phyloP scores from a whole-genome alignment of 2,888 invertebrate species.

The Athrips mouffetella region DNA sequence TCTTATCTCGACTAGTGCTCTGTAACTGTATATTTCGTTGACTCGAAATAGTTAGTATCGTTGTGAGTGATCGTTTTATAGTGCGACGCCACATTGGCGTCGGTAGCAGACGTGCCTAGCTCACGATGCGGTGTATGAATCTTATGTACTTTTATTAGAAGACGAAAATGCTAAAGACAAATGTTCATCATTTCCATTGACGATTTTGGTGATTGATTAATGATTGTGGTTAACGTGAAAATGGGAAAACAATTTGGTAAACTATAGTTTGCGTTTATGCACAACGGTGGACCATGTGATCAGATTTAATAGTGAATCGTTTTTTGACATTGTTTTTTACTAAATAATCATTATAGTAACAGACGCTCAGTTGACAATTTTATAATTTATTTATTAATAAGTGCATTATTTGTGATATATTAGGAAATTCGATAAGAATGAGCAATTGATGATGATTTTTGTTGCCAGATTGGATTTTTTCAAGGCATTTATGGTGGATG shows the following conservation, averaged over 20 bases:
- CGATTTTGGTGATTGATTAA: slow-evolving; percentile 67
- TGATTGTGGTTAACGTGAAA: slow-evolving; percentile 65
- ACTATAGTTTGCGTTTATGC: slow-evolving; percentile 69
- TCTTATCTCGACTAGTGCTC: slow-evolving; percentile 52
- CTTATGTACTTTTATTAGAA: slow-evolving; percentile 68
- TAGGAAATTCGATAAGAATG: slow-evolving; percentile 54
- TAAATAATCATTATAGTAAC: slow-evolving; percentile 60
- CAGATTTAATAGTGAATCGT: slow-evolving; percentile 69
- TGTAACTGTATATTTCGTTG: slow-evolving; percentile 45
- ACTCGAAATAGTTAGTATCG: slow-evolving; percentile 44
- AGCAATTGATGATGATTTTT: slow-evolving; percentile 50
- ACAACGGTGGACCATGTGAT: slow-evolving; percentile 73
- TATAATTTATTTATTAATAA: slow-evolving; percentile 76
- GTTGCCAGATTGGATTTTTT: slow-evolving; percentile 48
- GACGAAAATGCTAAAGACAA: slow-evolving; percentile 54
- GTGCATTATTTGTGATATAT: slow-evolving; percentile 75
- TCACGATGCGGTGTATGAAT: slow-evolving; percentile 53
- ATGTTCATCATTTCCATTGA: slow-evolving; percentile 56
- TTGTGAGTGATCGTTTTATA: slow-evolving; percentile 55
- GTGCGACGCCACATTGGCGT: too few species aligned
- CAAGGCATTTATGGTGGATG: slow-evolving; percentile 52
- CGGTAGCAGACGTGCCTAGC: too few species aligned
- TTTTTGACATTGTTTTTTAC: slow-evolving; percentile 70
- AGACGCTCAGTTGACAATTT: slow-evolving; percentile 70
- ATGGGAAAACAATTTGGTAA: slow-evolving; percentile 58